phyloP scores from a whole-genome alignment of 2,888 invertebrate genomes.

The Amphipyra tragopoginis region DNA sequence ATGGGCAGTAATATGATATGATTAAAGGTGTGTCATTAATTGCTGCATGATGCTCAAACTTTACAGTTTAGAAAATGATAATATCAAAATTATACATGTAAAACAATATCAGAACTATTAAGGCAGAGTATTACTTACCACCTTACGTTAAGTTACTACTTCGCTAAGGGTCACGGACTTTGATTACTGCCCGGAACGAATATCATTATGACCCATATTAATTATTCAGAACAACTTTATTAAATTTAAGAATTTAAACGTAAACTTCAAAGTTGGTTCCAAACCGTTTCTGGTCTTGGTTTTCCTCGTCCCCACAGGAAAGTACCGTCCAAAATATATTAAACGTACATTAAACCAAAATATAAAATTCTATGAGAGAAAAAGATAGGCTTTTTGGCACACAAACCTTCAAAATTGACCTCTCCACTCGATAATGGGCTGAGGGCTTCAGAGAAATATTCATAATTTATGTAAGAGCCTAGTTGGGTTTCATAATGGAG shows the following conservation, averaged over 20 bases:
- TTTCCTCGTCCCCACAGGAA: slow-evolving; percentile 22
- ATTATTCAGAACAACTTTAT: no score
- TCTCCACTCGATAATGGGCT: slow-evolving; percentile 51
- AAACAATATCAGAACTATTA: no score
- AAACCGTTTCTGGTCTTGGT: slow-evolving; percentile 7
- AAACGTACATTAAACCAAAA: slow-evolving; percentile 34
- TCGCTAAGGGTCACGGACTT: no score
- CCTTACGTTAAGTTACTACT: no score
- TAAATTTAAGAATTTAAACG: no score
- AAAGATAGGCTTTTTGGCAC: slow-evolving; percentile 37
- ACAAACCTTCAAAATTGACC: slow-evolving; percentile 53
- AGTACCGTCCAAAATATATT: slow-evolving; percentile 10
- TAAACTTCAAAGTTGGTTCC: not conserved
- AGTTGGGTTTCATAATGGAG: slow-evolving; percentile 56
- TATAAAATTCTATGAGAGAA: slow-evolving; percentile 27
- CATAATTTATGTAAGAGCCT: slow-evolving; percentile 57
- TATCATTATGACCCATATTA: not conserved
- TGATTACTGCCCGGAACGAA: no score
- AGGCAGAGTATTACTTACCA: no score
- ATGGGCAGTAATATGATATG: no score
- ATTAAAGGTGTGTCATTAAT: no score
- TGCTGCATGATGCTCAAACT: no score
- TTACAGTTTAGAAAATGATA: no score
- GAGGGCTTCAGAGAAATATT: slow-evolving; percentile 48
- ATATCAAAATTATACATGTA: no score